Conservation (phyloP, 2,888 invertebrate species). For the Cataglyphis altisquamis region DNA sequence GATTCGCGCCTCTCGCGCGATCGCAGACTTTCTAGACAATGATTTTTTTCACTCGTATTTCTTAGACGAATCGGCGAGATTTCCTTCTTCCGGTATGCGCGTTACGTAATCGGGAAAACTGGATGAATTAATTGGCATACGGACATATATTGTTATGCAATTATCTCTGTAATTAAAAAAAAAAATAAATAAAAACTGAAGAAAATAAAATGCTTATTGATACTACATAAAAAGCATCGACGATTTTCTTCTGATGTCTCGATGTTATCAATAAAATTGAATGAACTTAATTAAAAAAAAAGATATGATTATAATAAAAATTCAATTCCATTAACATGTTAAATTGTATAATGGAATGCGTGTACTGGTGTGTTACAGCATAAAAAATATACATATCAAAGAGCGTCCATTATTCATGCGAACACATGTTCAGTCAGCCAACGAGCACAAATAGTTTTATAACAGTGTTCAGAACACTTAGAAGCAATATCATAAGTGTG, state of each 20-base stretch:
- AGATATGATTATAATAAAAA: neutral
- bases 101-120: neutral
- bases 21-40: constrained; percentile 66
- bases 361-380: neutral
- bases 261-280: neutral
- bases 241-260: neutral
- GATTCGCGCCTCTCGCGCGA: constrained; percentile 67
- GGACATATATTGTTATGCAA: neutral
- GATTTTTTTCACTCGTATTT: constrained; percentile 28
- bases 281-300: neutral
- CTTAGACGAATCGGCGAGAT: neutral
- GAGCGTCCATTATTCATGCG: constrained; percentile 33
- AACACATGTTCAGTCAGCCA: constrained; percentile 26
- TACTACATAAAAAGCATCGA: neutral
- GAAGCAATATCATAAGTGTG: constrained; percentile 27
- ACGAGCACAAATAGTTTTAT: constrained; percentile 18
- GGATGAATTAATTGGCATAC: neutral
- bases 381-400: constrained; percentile 6
- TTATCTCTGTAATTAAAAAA: neutral
- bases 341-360: constrained; percentile 2
- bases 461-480: neutral
- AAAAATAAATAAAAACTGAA: neutral
- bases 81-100: neutral
- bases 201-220: neutral
- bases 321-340: neutral